These are phyloP conservation scores for Caranx melampygus DNA, from an alignment of 2,113 vertebrate genomes.

Conservation along the genomic window DNA sequence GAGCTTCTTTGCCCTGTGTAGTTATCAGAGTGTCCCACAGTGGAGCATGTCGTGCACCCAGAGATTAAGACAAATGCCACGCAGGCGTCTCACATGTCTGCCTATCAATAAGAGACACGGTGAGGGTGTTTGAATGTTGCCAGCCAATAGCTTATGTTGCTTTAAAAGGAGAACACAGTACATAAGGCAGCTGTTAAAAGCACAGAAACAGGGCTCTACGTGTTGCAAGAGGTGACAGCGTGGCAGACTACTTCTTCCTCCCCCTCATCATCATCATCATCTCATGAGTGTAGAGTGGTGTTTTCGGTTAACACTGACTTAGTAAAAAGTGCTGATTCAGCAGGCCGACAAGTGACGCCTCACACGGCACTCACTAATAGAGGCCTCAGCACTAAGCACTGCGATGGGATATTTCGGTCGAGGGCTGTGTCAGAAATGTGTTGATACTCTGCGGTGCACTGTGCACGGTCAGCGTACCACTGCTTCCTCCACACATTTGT, in stretches of 20 bases:
- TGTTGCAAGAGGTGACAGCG: conserved; percentile 3
- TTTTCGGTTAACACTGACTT: conserved; percentile 43
- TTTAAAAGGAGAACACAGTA: conserved; percentile 10
- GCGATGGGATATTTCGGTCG: conserved; percentile 20
- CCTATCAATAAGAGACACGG: conserved; percentile 31
- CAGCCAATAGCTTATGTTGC: conserved; percentile 1
- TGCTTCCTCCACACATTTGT: neutral
- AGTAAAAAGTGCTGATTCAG: conserved; percentile 42
- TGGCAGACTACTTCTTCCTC: neutral
- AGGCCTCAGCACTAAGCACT: conserved; percentile 16
- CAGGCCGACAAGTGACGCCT: conserved; percentile 13
- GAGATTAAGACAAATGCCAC: conserved; percentile 62
- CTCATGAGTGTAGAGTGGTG: conserved; percentile 25
- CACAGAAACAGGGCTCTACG: neutral
- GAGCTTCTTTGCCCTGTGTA: conserved; percentile 24
- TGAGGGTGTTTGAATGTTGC: conserved; percentile 15
- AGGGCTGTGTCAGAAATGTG: neutral
- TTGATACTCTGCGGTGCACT: neutral
- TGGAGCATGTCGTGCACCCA: conserved; percentile 34
- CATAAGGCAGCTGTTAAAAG: conserved; percentile 15
- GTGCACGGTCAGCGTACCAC: conserved; percentile 3
- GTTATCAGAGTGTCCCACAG: conserved; percentile 46
- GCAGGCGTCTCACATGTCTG: conserved; percentile 30
- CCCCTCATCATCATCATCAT: neutral
- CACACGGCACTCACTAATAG: conserved; percentile 24